Evolutionary conservation across 2,113 vertebrate species (phyloP), one percentile per base, ranked within the genome.

Genomic region (Carollia perspicillata): DNA sequence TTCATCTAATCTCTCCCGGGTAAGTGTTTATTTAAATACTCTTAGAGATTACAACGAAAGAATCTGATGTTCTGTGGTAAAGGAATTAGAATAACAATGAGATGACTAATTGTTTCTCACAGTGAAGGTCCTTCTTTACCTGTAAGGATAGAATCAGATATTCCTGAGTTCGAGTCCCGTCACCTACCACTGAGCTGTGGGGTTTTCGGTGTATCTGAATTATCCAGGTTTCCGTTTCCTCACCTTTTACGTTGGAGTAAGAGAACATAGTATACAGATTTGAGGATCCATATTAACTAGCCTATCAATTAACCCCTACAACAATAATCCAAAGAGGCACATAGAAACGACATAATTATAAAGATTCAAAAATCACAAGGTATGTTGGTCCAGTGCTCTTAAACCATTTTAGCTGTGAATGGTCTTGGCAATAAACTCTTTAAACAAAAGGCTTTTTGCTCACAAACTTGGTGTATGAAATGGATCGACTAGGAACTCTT

Each of bases 1-100:
- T 99, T 97, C 99, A 99, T 97, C 37, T 99, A 0, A 96, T 99
- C 37, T 96, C 98, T 2, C 99, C 99, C 6, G 98, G 99, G 99
- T 99, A 98, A 99, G 99, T 98, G 12, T 96, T 94, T 90, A 37
- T 96, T 94, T 93, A n/a, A n/a, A n/a, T n/a, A 30, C 65, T 84
- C 33, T 68, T 30, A 58, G 53, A 75, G n/a, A 81, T 72, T 53
- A 35, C 79, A 80, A 72, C 66, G 35, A 47, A 47, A 88, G 72
- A 74, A 74, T 37, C 44, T 63, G 60, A 23, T 92, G 65, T 89
- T 97, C 55, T 68, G 0, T 51, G 51, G 93, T 80, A 80, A 95
- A 95, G 53, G 12, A 63, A 74, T n/a, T 58, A 8, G 11, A 84
- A 10, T 93, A 60, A 87, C 53, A 85, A 89, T 85, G n/a, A 74